These are phyloP conservation scores for Malthinus flaveolus DNA, from an alignment of 2,888 invertebrate species.

Conservation along the genomic window DNA sequence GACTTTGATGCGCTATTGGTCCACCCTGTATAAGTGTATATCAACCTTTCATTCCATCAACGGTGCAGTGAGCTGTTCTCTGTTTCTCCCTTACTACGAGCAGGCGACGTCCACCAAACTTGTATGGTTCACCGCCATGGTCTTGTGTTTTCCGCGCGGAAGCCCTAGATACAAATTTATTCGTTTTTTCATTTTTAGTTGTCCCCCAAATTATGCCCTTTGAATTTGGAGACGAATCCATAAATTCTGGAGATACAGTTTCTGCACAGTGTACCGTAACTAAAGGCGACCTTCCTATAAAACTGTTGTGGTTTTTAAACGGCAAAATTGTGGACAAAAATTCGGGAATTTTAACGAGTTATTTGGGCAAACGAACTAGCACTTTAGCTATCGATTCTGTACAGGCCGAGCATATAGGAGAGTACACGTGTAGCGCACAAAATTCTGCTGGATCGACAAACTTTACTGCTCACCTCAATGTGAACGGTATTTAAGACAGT, in stretches of 20 bases:
- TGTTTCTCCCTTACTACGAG: too few relatives aligned
- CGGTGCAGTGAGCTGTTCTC: too few relatives aligned
- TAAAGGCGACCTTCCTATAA: constrained; percentile 74
- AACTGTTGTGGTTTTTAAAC: constrained; percentile 71
- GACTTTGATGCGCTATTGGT: too few relatives aligned
- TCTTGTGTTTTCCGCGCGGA: too few relatives aligned
- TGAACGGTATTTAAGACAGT: constrained; percentile 65
- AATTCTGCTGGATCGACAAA: constrained; percentile 70
- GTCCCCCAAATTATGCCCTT: constrained; percentile 73
- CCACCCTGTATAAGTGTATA: too few relatives aligned
- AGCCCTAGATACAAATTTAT: background rate
- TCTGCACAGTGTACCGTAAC: constrained; percentile 75
- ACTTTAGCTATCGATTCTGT: constrained; percentile 75
- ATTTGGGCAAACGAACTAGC: constrained; percentile 66
- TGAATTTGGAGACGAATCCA: constrained; percentile 72
- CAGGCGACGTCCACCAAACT: too few relatives aligned
- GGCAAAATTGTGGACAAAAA: constrained; percentile 63
- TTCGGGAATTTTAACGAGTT: constrained; percentile 62
- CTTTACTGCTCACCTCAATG: constrained; percentile 67
- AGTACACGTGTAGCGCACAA: constrained; percentile 71
- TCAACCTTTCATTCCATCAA: too few relatives aligned
- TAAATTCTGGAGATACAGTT: constrained; percentile 75
- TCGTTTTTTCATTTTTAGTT: constrained; percentile 53
- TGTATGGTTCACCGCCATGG: too few relatives aligned
- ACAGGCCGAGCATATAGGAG: constrained; percentile 71